phyloP scores from a whole-genome alignment of 2,888 invertebrate species.

The Pantelozetes paolii region DNA sequence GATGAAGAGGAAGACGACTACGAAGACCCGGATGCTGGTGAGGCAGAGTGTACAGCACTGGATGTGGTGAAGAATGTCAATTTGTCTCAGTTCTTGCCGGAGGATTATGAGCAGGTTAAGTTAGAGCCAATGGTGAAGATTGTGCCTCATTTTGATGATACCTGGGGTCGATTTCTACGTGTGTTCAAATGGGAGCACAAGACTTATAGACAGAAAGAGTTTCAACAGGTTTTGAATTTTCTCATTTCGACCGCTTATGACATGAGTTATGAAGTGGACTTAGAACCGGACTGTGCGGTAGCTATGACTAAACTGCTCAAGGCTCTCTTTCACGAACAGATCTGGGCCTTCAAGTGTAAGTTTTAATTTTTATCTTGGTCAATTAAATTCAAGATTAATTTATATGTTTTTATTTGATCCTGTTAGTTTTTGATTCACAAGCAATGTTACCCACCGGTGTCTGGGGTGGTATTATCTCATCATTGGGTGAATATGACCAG shows the following conservation, averaged over 20 bases:
- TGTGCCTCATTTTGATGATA: slow-evolving; percentile 7
- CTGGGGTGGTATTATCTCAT: slow-evolving; percentile 19
- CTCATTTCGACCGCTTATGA: slow-evolving; percentile 1
- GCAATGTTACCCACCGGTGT: slow-evolving; percentile 30
- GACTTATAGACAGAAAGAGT: neutral
- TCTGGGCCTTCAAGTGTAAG: slow-evolving; percentile 41
- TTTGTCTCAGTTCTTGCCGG: neutral
- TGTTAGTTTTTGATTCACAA: slow-evolving; percentile 38
- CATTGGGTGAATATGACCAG: slow-evolving; percentile 37
- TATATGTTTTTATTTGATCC: neutral
- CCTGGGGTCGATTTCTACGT: slow-evolving; percentile 16
- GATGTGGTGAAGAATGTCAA: slow-evolving; percentile 17
- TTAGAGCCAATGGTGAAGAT: neutral
- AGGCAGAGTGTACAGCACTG: slow-evolving; percentile 8
- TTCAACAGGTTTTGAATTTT: slow-evolving; percentile 5
- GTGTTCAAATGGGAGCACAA: slow-evolving; percentile 2
- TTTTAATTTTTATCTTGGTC: neutral
- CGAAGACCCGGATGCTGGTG: slow-evolving; percentile 27
- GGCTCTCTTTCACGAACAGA: neutral
- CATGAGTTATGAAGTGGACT: slow-evolving; percentile 12
- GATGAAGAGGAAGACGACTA: slow-evolving; percentile 32
- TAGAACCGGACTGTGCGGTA: slow-evolving; percentile 15
- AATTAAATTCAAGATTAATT: neutral
- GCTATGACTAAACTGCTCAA: slow-evolving; percentile 1
- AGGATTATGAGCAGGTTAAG: slow-evolving; percentile 13